Evolutionary conservation across 2,888 invertebrate species (phyloP).

Genomic region (Phlogophora meticulosa): DNA sequence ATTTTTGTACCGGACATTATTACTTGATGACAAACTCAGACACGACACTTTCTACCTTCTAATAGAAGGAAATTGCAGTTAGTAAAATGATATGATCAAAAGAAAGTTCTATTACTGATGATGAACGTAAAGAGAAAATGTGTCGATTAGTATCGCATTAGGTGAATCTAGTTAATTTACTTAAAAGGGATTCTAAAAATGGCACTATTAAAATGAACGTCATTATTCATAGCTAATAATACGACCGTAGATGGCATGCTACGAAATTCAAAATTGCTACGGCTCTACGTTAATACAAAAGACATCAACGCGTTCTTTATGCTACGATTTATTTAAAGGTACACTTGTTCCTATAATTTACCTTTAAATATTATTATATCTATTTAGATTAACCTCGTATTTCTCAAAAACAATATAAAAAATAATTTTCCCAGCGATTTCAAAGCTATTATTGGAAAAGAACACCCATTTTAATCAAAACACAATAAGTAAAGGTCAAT

Average conservation of each 20-base stretch:
- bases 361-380: background rate
- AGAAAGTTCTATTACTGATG: conserved; percentile 65
- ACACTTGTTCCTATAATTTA: conserved; percentile 2
- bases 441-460: conserved; percentile 42
- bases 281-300: conserved; percentile 67
- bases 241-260: conserved; percentile 46
- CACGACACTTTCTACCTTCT: conserved; percentile 67
- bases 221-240: conserved; percentile 20
- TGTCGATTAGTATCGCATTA: conserved; percentile 58
- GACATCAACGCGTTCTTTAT: conserved; percentile 82
- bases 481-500: conserved; percentile 58
- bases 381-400: conserved; percentile 23
- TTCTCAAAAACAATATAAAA: conserved; percentile 27
- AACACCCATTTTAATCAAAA: conserved; percentile 53
- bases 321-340: conserved; percentile 5
- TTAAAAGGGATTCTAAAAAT: conserved; percentile 45
- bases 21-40: conserved; percentile 67
- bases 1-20: conserved; percentile 74
- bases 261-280: conserved; percentile 56
- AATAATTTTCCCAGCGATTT: conserved; percentile 34
- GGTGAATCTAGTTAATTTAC: conserved; percentile 49
- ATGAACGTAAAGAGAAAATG: conserved; percentile 56
- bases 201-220: conserved; percentile 23
- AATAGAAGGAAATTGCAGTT: conserved; percentile 56
- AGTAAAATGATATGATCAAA: conserved; percentile 65